Conservation (phyloP, 1,140 invertebrate genomes). For the Archivesica marissinica region DNA sequence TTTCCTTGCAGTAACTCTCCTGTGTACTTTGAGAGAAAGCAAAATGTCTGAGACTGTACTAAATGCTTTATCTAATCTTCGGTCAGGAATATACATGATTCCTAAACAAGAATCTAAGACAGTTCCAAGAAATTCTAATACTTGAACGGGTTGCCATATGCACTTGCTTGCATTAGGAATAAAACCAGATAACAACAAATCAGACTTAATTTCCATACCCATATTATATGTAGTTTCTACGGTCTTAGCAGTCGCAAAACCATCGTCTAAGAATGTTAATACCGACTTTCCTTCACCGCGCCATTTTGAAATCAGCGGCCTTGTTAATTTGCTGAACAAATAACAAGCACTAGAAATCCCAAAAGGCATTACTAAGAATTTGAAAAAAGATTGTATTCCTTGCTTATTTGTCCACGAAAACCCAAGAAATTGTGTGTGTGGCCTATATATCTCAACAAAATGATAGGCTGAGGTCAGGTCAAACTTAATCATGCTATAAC, state of each 20-base stretch:
- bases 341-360: conserved; percentile 39
- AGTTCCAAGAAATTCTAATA: conserved; percentile 51
- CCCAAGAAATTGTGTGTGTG: conserved; percentile 25
- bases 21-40: not conserved
- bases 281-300: conserved; percentile 3
- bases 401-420: conserved; percentile 31
- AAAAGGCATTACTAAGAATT: conserved; percentile 47
- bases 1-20: conserved; percentile 28
- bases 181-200: conserved; percentile 58
- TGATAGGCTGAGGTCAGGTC: conserved; percentile 43
- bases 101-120: conserved; percentile 26
- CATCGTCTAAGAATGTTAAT: conserved; percentile 33
- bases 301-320: conserved; percentile 42
- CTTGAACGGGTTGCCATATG: conserved; percentile 43
- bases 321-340: conserved; percentile 34
- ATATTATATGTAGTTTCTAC: not conserved
- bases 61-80: conserved; percentile 47
- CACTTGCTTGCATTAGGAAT: conserved; percentile 58
- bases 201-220: conserved; percentile 1
- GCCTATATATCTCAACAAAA: conserved; percentile 30
- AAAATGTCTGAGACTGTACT: conserved; percentile 9
- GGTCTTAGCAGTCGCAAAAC: not conserved
- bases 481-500: conserved; percentile 18
- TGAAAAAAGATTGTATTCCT: not conserved
- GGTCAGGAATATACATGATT: conserved; percentile 49